A percentile compares a stretch with the other conserved stretches of the same genome.
These are phyloP conservation scores for Dusona sp. DNA, from an alignment of 2,888 invertebrate genomes.

Conservation along the genomic window DNA sequence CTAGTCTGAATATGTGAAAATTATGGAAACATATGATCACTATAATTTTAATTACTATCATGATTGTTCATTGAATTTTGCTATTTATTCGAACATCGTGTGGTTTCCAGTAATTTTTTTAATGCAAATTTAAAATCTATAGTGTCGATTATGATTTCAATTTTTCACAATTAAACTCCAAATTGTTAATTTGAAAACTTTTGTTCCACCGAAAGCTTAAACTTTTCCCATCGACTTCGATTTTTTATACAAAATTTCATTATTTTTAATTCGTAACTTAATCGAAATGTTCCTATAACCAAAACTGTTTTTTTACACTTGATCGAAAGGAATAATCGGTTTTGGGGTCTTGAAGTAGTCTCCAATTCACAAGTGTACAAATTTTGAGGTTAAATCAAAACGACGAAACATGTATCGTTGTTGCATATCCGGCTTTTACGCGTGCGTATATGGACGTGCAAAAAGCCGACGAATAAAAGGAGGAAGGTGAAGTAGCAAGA, in stretches of 20 bases:
- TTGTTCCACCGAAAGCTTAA: not conserved
- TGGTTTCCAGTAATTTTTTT: not conserved
- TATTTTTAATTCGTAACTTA: not conserved
- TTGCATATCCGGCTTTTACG: not conserved
- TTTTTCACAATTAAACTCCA: not conserved
- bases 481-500: slow-evolving; percentile 6
- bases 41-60: not conserved
- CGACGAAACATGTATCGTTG: not conserved
- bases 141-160: not conserved
- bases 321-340: not conserved
- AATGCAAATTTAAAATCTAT: not conserved
- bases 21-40: not conserved
- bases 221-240: too few species aligned
- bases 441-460: not conserved
- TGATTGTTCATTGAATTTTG: too few species aligned
- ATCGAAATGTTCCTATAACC: not conserved
- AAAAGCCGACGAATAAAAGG: slow-evolving; percentile 30
- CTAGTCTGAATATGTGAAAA: not conserved
- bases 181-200: not conserved
- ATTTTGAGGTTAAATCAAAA: slow-evolving; percentile 4
- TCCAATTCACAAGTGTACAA: not conserved
- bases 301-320: not conserved
- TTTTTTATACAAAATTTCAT: too few species aligned
- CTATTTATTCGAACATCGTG: not conserved
- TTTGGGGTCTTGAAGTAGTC: not conserved